Base-by-base conservation (phyloP, 2,797 vertebrate genomes). In the Sebastes elongatus region DNA sequence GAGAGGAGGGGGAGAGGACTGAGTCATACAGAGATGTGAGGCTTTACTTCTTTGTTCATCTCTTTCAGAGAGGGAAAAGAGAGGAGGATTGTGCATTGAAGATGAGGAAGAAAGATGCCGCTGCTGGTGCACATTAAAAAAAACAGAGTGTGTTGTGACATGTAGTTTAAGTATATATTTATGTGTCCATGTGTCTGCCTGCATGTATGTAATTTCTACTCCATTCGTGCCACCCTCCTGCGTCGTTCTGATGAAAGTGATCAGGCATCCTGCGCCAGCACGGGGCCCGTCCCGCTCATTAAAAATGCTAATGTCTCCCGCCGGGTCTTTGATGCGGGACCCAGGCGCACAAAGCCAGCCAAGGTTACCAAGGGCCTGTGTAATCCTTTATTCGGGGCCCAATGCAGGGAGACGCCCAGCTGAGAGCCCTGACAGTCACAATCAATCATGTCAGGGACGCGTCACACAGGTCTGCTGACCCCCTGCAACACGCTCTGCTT, bases 301-400 rank as follows among this genome's bases (percentile, higher is more conserved):
- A 97, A 97, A 97, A 97, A 97, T 97, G 96, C 96, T 97, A 96
- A 97, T 97, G 96, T 96, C 87, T 93, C 93, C 96, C 82, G 92
- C 92, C 88, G 94, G 86, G 94, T 84, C 97, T 98, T 98, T 98
- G 97, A 99, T 96, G 97, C 96, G 89, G 92, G 93, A 90, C 91
- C 93, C 85, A 38, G 85, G 95, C 84, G 80, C 93, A 96, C 96
- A 96, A 97, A 97, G 96, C 96, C 96, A 93, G 94, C 94, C 95
- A 95, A 96, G 96, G 97, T 97, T 95, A 96, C 94, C 93, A 89
- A 92, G 95, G 95, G 96, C 96, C 96, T 95, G 96, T 96, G 96
- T 96, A 96, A 96, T 97, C 96, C 97, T 96, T 97, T 97, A 95
- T 97, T 95, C 94, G 90, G 95, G 95, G 95, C 94, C 93, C 93